Percentiles rank a stretch among this genome's conserved stretches.
phyloP scores from a whole-genome alignment of 2,113 vertebrate genomes.

The Paradisaea rubra region DNA sequence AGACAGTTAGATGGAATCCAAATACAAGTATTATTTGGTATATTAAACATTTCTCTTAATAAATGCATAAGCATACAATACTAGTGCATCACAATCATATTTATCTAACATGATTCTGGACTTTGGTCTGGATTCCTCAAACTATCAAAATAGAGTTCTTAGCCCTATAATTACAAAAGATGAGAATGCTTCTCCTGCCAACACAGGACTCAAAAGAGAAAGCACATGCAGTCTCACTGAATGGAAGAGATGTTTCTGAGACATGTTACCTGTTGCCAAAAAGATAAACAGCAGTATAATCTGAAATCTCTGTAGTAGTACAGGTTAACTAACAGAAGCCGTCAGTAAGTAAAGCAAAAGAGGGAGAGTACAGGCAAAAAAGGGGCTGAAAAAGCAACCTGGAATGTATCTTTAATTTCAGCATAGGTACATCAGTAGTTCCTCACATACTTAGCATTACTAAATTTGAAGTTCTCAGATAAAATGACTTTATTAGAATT shows the following conservation, averaged over 20 bases:
- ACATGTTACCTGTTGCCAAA: background rate
- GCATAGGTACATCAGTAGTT: background rate
- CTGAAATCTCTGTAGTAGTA: background rate
- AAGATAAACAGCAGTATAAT: background rate
- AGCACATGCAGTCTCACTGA: background rate
- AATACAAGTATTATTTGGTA: background rate
- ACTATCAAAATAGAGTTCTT: background rate
- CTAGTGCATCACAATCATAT: background rate
- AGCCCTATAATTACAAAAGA: background rate
- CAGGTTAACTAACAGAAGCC: constrained; percentile 1
- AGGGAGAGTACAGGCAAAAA: background rate
- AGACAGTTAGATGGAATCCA: background rate
- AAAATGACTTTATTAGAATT: constrained; percentile 55
- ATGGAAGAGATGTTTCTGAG: background rate
- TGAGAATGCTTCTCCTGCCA: background rate
- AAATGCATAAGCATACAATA: background rate
- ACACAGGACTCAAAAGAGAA: background rate
- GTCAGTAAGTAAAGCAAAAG: background rate
- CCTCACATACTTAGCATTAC: background rate
- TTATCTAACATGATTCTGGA: background rate
- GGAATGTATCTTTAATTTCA: background rate
- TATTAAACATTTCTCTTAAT: background rate
- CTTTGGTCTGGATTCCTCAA: background rate
- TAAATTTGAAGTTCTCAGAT: constrained; percentile 45
- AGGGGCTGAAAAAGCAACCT: background rate